Conservation (phyloP, 2,888 invertebrate genomes). For the Uloborus plumipes region DNA sequence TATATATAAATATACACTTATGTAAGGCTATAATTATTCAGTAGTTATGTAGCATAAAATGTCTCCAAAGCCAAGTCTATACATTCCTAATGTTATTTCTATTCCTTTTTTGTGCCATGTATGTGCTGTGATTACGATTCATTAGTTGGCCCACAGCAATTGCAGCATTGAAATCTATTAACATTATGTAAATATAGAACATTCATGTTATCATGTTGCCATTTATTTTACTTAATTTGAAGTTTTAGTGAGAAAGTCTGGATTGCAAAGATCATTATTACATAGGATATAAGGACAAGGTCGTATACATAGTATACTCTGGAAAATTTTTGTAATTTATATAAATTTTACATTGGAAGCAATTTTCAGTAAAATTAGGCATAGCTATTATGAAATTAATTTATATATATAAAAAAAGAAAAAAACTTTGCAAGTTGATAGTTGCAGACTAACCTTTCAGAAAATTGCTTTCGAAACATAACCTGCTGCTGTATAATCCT, state of each 20-base stretch:
- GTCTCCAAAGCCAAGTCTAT: slow-evolving; percentile 52
- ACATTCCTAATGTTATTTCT: slow-evolving; percentile 61
- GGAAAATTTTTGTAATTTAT: too few species aligned
- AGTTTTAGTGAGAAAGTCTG: slow-evolving; percentile 33
- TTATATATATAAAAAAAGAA: too few species aligned
- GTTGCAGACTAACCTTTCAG: too few species aligned
- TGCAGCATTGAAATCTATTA: slow-evolving; percentile 40
- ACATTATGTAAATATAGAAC: slow-evolving; percentile 60
- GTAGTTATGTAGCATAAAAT: slow-evolving; percentile 56
- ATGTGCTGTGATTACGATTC: slow-evolving; percentile 58
- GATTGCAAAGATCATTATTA: slow-evolving; percentile 8
- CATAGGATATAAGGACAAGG: too few species aligned
- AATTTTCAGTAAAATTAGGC: too few species aligned
- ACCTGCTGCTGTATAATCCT: neutral
- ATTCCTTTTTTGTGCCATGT: slow-evolving; percentile 60
- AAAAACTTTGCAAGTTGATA: too few species aligned
- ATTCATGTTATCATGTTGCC: slow-evolving; percentile 55
- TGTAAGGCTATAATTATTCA: slow-evolving; percentile 62
- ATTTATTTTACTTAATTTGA: slow-evolving; percentile 29
- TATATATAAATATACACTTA: slow-evolving; percentile 45
- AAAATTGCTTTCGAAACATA: too few species aligned
- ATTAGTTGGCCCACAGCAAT: slow-evolving; percentile 54
- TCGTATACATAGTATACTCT: too few species aligned
- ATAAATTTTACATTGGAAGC: too few species aligned
- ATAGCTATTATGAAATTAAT: too few species aligned